phyloP scores from a whole-genome alignment of 2,888 invertebrate genomes.

The Gymnoscelis rufifasciata region DNA sequence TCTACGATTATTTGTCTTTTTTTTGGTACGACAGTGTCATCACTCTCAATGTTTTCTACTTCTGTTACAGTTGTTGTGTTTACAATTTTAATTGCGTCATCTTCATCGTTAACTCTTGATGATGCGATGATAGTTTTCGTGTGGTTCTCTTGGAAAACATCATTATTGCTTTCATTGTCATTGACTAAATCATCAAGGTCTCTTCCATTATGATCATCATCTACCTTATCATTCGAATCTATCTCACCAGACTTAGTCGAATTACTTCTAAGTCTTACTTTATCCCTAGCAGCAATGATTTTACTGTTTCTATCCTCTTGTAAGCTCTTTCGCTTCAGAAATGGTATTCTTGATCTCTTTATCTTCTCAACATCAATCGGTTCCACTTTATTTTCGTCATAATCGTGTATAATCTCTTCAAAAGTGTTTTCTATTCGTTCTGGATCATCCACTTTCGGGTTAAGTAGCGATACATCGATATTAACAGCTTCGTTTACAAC shows the following conservation, averaged over 20 bases:
- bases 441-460: slow-evolving; percentile 49
- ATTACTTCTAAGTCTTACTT: slow-evolving; percentile 23
- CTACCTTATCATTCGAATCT: slow-evolving; percentile 14
- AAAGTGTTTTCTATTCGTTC: slow-evolving; percentile 56
- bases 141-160: background rate
- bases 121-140: slow-evolving; percentile 14
- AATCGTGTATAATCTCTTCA: slow-evolving; percentile 65
- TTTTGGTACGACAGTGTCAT: slow-evolving; percentile 11
- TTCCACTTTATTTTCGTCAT: slow-evolving; percentile 48
- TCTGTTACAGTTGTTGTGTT: slow-evolving; percentile 18
- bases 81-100: slow-evolving; percentile 16
- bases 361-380: slow-evolving; percentile 39
- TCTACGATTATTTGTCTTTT: slow-evolving; percentile 23
- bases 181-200: background rate
- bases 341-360: slow-evolving; percentile 54
- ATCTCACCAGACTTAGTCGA: slow-evolving; percentile 10
- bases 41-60: slow-evolving; percentile 9
- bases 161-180: background rate
- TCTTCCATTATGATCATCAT: slow-evolving; percentile 4
- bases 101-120: slow-evolving; percentile 12
- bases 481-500: slow-evolving; percentile 34
- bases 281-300: slow-evolving; percentile 27
- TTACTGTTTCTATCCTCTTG: slow-evolving; percentile 33
- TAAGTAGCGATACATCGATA: slow-evolving; percentile 36
- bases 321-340: slow-evolving; percentile 49